Evolutionary conservation across 2,113 vertebrate species (phyloP).

Genomic region (Xiphias gladius): DNA sequence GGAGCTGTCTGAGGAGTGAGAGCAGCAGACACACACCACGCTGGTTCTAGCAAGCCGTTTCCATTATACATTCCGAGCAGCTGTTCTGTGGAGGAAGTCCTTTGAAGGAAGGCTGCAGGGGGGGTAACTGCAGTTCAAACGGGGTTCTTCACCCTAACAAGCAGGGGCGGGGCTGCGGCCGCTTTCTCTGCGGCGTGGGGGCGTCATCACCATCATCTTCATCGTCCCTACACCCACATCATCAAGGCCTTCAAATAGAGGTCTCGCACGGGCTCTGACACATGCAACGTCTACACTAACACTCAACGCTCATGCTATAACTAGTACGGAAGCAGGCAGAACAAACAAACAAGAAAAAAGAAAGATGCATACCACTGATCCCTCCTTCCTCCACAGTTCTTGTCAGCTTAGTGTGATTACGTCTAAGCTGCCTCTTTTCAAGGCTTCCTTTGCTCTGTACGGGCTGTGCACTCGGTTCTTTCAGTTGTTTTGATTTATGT

Average conservation of each 20-base stretch:
- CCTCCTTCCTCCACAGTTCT: constrained; percentile 41
- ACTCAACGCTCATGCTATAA: constrained; percentile 78
- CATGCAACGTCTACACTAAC: constrained; percentile 80
- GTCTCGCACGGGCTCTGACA: constrained; percentile 50
- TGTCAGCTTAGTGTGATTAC: constrained; percentile 56
- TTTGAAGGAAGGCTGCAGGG: constrained; percentile 72
- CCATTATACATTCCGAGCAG: constrained; percentile 79
- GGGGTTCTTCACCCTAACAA: constrained; percentile 66
- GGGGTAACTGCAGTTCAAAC: constrained; percentile 68
- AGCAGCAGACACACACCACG: constrained; percentile 49
- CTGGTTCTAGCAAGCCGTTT: constrained; percentile 55
- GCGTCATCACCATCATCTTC: neutral
- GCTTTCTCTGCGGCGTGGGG: constrained; percentile 14
- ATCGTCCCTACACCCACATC: constrained; percentile 22
- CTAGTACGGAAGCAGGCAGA: constrained; percentile 75
- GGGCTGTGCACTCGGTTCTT: constrained; percentile 58
- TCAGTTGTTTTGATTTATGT: constrained; percentile 72
- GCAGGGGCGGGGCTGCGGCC: constrained; percentile 40
- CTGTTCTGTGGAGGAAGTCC: constrained; percentile 77
- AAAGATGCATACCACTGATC: constrained; percentile 37
- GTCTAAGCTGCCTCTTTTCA: constrained; percentile 57
- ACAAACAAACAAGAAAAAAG: constrained; percentile 24
- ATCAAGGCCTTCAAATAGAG: constrained; percentile 34
- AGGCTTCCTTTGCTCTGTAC: constrained; percentile 52
- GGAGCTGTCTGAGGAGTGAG: constrained; percentile 59